Evolutionary conservation across 2,888 invertebrate species (phyloP), one percentile per base, ranked within the genome.

Genomic region (Lutraria lutraria): DNA sequence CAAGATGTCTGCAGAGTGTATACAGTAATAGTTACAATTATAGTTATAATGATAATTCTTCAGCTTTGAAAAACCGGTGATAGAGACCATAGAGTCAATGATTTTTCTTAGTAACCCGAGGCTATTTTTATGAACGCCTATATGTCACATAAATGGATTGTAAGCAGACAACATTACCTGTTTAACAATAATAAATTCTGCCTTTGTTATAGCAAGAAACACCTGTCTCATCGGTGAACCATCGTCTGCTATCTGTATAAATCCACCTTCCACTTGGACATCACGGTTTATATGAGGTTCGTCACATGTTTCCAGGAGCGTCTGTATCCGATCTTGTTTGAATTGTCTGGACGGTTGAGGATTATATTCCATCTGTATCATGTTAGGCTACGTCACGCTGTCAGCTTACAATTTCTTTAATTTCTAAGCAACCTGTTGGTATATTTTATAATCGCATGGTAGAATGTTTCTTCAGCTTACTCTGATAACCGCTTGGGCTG

Each of bases 211-310:
- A n/a, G 84, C 92, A 25, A 92, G 87, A 29, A 87, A 90, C 31
- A 92, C 90, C 80, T 90, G 90, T 79, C 88, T 81, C 16, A 63
- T 16, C 0, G 89, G 90, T n/a, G n/a, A 76, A 13, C 92, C 90
- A 13, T 88, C 52, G 6, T 86, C 72, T 12, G 84, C n/a, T 16
- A 90, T 56, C 79, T 90, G 88, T 29, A 92, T 68, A 76, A 92
- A 92, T 15, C 83, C 56, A 16, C 90, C 88, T 81, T 92, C 92
- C 6, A 63, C 92, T 8, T 83, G 68, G 3, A 92, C 88, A 10
- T 54, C 34, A 4, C 63, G n/a, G n/a, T 81, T 63, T 10, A 90
- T 31, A 21, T 85, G 85, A 15, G 29, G 19, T 68, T 85, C 85
- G 34, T 54, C 60, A 4, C 72, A 88, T 12, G 54, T 34, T 21